phyloP scores from a whole-genome alignment of 2,113 vertebrate genomes.

The Anoplopoma fimbria region DNA sequence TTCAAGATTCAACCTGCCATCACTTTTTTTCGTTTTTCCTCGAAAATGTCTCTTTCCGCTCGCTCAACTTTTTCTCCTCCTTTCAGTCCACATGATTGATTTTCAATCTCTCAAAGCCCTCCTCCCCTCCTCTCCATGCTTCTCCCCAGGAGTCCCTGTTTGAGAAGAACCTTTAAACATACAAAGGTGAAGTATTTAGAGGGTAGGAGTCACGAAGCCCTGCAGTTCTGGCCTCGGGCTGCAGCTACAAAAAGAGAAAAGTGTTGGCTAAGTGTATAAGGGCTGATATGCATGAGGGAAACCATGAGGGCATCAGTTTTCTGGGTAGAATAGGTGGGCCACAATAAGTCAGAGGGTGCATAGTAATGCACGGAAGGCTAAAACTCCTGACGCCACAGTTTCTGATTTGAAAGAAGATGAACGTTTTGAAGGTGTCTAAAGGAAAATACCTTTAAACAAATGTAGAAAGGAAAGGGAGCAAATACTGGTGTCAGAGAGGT shows the following conservation, averaged over 20 bases:
- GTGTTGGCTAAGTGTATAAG: background rate
- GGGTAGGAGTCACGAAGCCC: slow-evolving; percentile 20
- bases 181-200: slow-evolving; percentile 44
- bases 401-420: slow-evolving; percentile 24
- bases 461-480: background rate
- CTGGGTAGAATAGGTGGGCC: background rate
- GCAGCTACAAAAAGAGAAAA: slow-evolving; percentile 18
- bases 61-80: slow-evolving; percentile 21
- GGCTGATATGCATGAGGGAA: slow-evolving; percentile 14
- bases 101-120: slow-evolving; percentile 28
- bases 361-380: background rate
- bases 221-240: slow-evolving; percentile 24
- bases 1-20: background rate
- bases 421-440: background rate
- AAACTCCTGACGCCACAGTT: background rate
- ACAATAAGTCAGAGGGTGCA: background rate
- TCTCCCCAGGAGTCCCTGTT: slow-evolving; percentile 15
- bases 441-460: slow-evolving; percentile 35
- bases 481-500: slow-evolving; percentile 12
- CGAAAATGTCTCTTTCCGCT: slow-evolving; percentile 5
- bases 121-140: background rate
- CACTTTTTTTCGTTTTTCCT: slow-evolving; percentile 2
- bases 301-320: slow-evolving; percentile 3
- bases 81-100: slow-evolving; percentile 46
- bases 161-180: slow-evolving; percentile 46